Evolutionary conservation across 37 sponge, comb jelly and placozoan genomes (phyloP), one percentile per base, ranked within the genome.

Genomic region (Oopsacas minuta): DNA sequence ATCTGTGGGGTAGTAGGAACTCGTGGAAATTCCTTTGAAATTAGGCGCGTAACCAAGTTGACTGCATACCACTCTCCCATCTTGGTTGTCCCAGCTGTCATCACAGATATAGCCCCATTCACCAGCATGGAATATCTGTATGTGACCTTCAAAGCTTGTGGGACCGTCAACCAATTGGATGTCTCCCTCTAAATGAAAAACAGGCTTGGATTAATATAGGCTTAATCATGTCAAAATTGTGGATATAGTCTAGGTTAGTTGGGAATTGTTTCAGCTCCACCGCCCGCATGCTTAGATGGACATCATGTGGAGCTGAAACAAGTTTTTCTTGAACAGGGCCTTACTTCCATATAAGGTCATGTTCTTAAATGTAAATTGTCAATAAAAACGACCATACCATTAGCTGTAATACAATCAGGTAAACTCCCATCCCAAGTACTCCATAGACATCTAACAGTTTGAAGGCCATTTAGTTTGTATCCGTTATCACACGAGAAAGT

Each of bases 71-170:
- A 93, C 93, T 20, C 28, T 42, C 39, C 88, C 91, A 36, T 90
- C 93, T 5, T 34, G 23, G 0, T 87, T 69, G 61, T 52, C 91
- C 89, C 89, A 90, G 36, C 12, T 46, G 39, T 88, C 86, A 42
- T 92, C 89, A 37, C 86, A 86, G 25, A 86, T 52, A n/a, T 38
- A 39, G 30, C 86, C 86, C 86, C 86, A 86, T 25, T 81, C 38
- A 0, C 86, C 86, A 0, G 38, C 0, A 81, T 12, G 36, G 82
- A 81, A 86, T 30, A 86, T 0, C 42, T 86, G 82, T 0, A 86
- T 49, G 38, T 39, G 82, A 17, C 86, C 86, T 1, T 75, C 82
- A 17, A 49, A 35, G 39, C 46, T 38, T 1, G 39, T 35, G 3
- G 1, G n/a, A 0, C 82, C 39, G 81, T 81, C 86, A 0, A 81